Evolutionary conservation across 2,113 vertebrate genomes (phyloP).

Genomic region (Phainopepla nitens): DNA sequence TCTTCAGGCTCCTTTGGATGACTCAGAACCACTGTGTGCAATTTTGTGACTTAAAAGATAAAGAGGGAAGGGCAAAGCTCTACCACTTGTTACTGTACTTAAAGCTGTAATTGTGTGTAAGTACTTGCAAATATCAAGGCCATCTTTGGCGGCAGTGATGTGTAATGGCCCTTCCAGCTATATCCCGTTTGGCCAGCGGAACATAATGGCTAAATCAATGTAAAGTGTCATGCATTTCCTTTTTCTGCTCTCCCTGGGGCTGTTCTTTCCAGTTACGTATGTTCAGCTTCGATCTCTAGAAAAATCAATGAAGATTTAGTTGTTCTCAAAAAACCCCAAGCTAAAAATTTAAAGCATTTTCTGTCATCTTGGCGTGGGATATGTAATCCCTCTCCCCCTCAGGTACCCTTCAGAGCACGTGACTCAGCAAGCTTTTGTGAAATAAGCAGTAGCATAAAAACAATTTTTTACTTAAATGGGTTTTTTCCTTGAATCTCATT

Average conservation of each 20-base stretch:
- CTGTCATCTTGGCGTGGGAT: neutral
- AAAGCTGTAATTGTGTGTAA: slow-evolving; percentile 7
- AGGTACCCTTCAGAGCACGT: neutral
- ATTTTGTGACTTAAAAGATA: neutral
- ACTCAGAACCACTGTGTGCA: neutral
- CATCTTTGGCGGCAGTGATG: neutral
- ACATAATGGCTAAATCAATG: slow-evolving; percentile 32
- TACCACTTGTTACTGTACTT: neutral
- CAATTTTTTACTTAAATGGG: neutral
- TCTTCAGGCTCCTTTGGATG: neutral
- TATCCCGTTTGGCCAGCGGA: neutral
- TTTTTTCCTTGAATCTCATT: neutral
- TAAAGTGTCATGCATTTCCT: slow-evolving; percentile 6
- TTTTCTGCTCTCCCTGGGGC: neutral
- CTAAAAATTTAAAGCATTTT: slow-evolving; percentile 38
- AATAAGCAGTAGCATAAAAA: neutral
- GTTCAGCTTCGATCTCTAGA: slow-evolving; percentile 17
- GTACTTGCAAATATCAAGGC: slow-evolving; percentile 32
- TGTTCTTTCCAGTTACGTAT: slow-evolving; percentile 9
- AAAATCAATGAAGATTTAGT: slow-evolving; percentile 57
- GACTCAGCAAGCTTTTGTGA: neutral
- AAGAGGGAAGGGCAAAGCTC: neutral
- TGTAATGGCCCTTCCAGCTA: slow-evolving; percentile 19
- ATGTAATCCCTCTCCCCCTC: neutral
- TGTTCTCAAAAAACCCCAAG: neutral